These are phyloP conservation scores for Mirza zaza DNA, from an alignment of 2,113 vertebrate genomes.

Conservation along the genomic window DNA sequence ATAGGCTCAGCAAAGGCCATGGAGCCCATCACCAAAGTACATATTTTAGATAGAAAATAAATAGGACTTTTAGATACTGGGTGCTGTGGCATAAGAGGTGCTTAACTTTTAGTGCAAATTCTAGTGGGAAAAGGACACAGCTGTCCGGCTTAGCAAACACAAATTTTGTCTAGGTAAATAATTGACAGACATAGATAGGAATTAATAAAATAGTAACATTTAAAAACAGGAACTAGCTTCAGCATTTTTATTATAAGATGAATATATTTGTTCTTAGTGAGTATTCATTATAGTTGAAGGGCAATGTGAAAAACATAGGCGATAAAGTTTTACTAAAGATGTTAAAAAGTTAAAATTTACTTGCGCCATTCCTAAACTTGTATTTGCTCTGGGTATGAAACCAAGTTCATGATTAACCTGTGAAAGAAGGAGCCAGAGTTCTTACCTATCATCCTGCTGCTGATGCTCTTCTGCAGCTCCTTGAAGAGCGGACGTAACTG, in stretches of 20 bases:
- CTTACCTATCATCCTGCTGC: conserved; percentile 86
- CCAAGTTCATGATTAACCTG: not conserved
- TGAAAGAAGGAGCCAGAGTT: not conserved
- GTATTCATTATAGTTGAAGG: not conserved
- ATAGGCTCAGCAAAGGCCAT: not conserved
- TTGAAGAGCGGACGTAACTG: conserved; percentile 79
- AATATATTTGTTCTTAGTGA: not conserved
- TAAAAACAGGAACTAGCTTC: not conserved
- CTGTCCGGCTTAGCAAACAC: not conserved
- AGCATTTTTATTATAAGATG: not conserved
- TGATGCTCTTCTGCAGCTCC: conserved; percentile 78
- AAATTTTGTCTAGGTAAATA: not conserved
- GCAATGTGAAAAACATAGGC: not conserved
- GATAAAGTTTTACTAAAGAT: not conserved
- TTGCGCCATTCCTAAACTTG: not conserved
- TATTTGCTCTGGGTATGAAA: not conserved
- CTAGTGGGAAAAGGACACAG: not conserved
- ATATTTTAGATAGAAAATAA: not conserved
- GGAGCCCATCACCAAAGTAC: not conserved
- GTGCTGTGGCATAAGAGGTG: not conserved
- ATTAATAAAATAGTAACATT: not conserved
- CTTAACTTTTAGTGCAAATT: not conserved
- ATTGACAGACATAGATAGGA: not conserved
- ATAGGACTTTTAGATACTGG: not conserved
- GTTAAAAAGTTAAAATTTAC: not conserved